These are phyloP conservation scores for Oncorhynchus clarkii DNA, from an alignment of 2,113 vertebrate genomes.

Conservation along the genomic window DNA sequence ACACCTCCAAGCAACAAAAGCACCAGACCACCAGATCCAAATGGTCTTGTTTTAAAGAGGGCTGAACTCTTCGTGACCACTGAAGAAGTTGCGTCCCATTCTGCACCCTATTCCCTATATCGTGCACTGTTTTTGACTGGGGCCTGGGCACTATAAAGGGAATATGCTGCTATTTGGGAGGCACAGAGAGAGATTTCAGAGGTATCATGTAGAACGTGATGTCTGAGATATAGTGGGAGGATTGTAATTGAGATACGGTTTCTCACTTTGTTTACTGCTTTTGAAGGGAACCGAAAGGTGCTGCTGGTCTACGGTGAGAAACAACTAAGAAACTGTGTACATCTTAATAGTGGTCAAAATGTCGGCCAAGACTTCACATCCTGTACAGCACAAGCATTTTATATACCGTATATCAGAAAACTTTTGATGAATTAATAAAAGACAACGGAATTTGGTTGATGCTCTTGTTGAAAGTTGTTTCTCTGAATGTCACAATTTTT, in stretches of 20 bases:
- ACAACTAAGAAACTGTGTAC: background rate
- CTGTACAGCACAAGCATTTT: background rate
- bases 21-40: conserved; percentile 42
- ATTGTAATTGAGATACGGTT: conserved; percentile 36
- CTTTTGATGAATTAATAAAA: too few relatives aligned
- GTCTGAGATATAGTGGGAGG: conserved; percentile 40
- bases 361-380: too few relatives aligned
- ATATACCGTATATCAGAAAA: too few relatives aligned
- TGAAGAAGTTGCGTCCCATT: conserved; percentile 51
- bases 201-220: conserved; percentile 65
- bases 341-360: too few relatives aligned
- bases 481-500: too few relatives aligned
- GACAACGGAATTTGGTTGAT: too few relatives aligned
- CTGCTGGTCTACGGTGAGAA: background rate
- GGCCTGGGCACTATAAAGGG: too few relatives aligned
- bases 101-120: too few relatives aligned
- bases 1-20: conserved; percentile 58
- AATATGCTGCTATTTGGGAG: too few relatives aligned
- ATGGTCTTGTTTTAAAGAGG: conserved; percentile 38
- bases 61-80: conserved; percentile 73
- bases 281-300: background rate
- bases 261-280: conserved; percentile 48
- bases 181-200: conserved; percentile 59
- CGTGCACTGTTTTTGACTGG: too few relatives aligned
- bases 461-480: too few relatives aligned